Conservation (phyloP, 1,140 invertebrate genomes). For the Armadillidium nasatum region DNA sequence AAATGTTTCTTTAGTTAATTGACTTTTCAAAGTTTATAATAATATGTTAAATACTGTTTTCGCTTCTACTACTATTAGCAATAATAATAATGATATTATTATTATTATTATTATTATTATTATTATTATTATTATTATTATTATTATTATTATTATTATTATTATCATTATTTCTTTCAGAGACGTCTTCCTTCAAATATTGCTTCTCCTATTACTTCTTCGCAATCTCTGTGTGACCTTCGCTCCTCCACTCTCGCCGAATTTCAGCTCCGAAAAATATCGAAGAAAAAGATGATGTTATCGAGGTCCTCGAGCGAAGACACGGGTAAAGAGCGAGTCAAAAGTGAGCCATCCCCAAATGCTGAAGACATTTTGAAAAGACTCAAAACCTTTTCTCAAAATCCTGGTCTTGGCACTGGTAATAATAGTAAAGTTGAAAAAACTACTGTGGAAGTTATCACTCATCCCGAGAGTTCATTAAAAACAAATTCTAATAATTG, state of each 20-base stretch:
- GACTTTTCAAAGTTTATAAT: too few relatives aligned
- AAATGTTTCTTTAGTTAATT: too few relatives aligned
- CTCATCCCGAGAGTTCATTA: not conserved
- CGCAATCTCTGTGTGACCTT: not conserved
- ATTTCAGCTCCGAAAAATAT: not conserved
- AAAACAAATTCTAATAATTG: not conserved
- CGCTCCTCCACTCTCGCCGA: not conserved
- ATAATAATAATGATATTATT: too few relatives aligned
- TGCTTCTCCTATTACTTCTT: not conserved
- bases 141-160: constrained; percentile 11
- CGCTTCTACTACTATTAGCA: too few relatives aligned
- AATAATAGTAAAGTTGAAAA: not conserved
- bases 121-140: constrained; percentile 15
- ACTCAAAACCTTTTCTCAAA: not conserved
- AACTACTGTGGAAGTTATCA: not conserved
- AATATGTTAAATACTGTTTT: too few relatives aligned
- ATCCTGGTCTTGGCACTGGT: not conserved
- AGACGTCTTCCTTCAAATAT: constrained; percentile 1
- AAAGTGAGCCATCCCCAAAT: not conserved
- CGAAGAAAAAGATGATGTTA: not conserved
- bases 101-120: not conserved
- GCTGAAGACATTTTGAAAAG: not conserved
- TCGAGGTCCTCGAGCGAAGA: not conserved
- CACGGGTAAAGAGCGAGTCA: not conserved
- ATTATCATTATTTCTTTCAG: not conserved